Conservation (phyloP, 2,113 vertebrate genomes). For the Zootoca vivipara region DNA sequence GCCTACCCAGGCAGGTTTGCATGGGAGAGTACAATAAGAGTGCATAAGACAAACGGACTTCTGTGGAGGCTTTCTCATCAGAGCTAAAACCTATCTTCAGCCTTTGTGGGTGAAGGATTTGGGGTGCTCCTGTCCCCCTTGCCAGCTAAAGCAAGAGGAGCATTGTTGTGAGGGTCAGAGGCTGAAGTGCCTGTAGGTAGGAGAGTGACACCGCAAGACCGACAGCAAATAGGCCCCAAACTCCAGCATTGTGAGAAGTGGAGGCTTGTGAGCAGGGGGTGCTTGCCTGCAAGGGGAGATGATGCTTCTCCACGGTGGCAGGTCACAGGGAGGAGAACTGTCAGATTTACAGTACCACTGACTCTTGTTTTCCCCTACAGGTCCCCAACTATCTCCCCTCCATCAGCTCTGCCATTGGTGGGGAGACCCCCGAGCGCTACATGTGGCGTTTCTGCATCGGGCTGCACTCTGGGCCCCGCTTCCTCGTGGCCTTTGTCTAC, state of each 20-base stretch:
- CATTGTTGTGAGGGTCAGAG: too few species aligned
- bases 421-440: conserved; percentile 86
- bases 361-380: conserved; percentile 62
- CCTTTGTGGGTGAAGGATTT: not conserved
- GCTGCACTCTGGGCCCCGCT: conserved; percentile 89
- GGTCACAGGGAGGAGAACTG: not conserved
- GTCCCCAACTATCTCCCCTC: conserved; percentile 95
- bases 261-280: not conserved
- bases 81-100: not conserved
- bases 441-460: conserved; percentile 93
- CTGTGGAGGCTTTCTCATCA: not conserved
- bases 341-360: too few species aligned
- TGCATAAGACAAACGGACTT: not conserved
- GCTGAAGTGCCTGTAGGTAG: too few species aligned
- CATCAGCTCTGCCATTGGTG: conserved; percentile 91
- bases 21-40: too few species aligned
- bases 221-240: too few species aligned
- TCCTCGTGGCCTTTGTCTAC: conserved; percentile 84
- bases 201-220: too few species aligned
- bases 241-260: too few species aligned
- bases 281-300: not conserved
- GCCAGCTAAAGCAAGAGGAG: too few species aligned
- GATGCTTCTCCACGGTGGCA: not conserved
- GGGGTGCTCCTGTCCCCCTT: not conserved
- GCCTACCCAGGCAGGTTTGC: too few species aligned